phyloP scores from a whole-genome alignment of 2,888 invertebrate genomes.

The Scaptomyza polygonia region DNA sequence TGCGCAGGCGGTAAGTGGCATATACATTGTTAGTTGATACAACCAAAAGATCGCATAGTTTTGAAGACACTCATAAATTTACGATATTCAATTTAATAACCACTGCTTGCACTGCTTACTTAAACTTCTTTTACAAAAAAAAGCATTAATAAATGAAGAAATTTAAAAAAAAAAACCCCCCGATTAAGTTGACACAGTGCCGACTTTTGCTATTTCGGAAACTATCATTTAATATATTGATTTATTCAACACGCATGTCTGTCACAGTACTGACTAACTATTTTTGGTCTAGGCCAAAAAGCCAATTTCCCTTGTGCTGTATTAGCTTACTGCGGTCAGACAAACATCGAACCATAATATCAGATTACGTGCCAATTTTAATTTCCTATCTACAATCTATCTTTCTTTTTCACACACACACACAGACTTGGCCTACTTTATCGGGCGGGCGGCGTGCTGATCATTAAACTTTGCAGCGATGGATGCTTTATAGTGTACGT shows the following conservation, averaged over 20 bases:
- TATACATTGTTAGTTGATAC: slow-evolving; percentile 10
- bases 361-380: slow-evolving; percentile 34
- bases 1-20: slow-evolving; percentile 84
- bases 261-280: slow-evolving; percentile 1
- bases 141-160: not conserved
- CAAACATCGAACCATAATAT: slow-evolving; percentile 39
- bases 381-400: slow-evolving; percentile 40
- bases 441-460: slow-evolving; percentile 87
- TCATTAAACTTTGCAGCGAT: slow-evolving; percentile 86
- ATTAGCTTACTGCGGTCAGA: slow-evolving; percentile 41
- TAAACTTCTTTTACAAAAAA: not conserved
- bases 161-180: too few relatives aligned
- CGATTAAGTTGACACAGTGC: too few relatives aligned
- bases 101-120: slow-evolving; percentile 9
- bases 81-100: not conserved
- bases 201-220: too few relatives aligned
- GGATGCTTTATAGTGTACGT: slow-evolving; percentile 88
- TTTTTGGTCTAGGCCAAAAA: slow-evolving; percentile 23
- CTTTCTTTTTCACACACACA: not conserved
- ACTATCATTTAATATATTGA: slow-evolving; percentile 16
- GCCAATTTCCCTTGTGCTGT: slow-evolving; percentile 55
- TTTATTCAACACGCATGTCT: slow-evolving; percentile 8
- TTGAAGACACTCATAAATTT: slow-evolving; percentile 7
- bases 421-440: slow-evolving; percentile 87
- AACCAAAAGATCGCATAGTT: not conserved